Conservation (phyloP, 2,113 vertebrate genomes). For the Aspiorhynchus laticeps region DNA sequence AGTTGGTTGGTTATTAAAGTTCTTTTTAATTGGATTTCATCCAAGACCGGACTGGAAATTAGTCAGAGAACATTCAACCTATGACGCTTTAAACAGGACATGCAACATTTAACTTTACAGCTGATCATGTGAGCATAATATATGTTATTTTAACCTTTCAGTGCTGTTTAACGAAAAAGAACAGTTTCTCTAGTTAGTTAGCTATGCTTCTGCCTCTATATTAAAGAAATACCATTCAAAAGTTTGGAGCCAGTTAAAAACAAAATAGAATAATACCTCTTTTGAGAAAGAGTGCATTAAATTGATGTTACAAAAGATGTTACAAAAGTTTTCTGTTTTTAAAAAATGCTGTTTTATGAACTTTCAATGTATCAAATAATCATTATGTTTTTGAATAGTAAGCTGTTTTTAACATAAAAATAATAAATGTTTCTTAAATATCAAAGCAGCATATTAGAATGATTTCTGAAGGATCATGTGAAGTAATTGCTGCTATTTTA, state of each 20-base stretch:
- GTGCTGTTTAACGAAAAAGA: background rate
- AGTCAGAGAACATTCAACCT: background rate
- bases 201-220: background rate
- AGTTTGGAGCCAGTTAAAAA: background rate
- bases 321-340: background rate
- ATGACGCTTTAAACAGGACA: conserved; percentile 2
- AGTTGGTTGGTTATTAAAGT: background rate
- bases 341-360: background rate
- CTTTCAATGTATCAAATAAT: background rate
- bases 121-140: background rate
- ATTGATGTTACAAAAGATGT: background rate
- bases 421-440: background rate
- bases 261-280: background rate
- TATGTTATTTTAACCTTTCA: background rate
- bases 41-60: background rate
- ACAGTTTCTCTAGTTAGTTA: background rate
- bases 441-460: background rate
- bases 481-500: background rate
- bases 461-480: background rate
- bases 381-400: background rate
- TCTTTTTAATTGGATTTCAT: conserved; percentile 19
- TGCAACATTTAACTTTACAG: background rate
- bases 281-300: background rate
- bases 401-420: background rate
- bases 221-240: background rate